These are phyloP conservation scores for Anagrus nilaparvatae DNA, from an alignment of 1,140 invertebrate genomes.

Conservation along the genomic window DNA sequence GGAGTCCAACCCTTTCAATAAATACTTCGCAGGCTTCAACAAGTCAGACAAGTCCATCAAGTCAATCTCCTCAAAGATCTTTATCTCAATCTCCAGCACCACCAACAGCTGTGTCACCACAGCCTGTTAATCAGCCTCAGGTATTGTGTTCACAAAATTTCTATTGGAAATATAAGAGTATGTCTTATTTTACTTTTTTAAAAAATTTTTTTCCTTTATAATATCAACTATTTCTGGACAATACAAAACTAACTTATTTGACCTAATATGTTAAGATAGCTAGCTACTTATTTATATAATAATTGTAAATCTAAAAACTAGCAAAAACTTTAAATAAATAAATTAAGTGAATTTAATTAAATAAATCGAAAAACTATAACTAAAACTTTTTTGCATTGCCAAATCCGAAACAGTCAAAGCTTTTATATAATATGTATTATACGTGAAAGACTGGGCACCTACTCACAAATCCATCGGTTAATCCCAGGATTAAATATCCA, in stretches of 20 bases:
- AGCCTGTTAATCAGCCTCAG: conserved; percentile 38
- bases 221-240: not conserved
- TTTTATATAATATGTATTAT: too few relatives aligned
- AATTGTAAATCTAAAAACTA: too few relatives aligned
- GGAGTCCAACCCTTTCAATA: conserved; percentile 36
- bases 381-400: too few relatives aligned
- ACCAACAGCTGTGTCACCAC: conserved; percentile 39
- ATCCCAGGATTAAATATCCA: too few relatives aligned
- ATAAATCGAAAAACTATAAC: too few relatives aligned
- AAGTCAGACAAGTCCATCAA: conserved; percentile 38
- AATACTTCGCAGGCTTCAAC: conserved; percentile 35
- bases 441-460: too few relatives aligned
- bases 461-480: too few relatives aligned
- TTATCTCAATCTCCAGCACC: conserved; percentile 41
- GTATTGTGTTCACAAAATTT: conserved; percentile 15
- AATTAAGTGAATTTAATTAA: too few relatives aligned
- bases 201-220: not conserved
- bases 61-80: conserved; percentile 39
- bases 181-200: not conserved
- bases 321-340: too few relatives aligned
- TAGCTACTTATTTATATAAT: too few relatives aligned
- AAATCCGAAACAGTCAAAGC: too few relatives aligned
- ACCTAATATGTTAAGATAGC: too few relatives aligned
- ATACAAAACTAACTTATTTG: not conserved
- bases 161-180: not conserved